Conservation (phyloP, 2,797 vertebrate genomes). For the Anguilla megastoma region DNA sequence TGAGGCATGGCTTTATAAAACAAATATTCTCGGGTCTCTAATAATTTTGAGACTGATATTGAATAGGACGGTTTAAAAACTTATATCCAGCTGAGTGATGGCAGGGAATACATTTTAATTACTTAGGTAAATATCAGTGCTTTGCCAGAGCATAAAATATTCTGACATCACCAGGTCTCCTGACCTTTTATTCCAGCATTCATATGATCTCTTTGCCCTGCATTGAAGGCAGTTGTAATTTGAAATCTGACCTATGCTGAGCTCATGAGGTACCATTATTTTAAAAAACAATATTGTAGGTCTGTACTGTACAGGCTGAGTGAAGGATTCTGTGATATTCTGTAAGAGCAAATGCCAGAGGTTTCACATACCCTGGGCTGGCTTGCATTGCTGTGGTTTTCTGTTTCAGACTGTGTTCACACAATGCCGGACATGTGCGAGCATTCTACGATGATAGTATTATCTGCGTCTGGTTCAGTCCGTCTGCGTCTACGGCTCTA, state of each 20-base stretch:
- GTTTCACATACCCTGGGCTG: slow-evolving; percentile 14
- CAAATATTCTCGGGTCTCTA: background rate
- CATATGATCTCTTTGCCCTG: background rate
- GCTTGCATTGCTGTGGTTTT: slow-evolving; percentile 32
- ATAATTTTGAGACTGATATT: background rate
- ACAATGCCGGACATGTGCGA: slow-evolving; percentile 58
- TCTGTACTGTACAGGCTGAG: background rate
- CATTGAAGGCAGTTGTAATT: background rate
- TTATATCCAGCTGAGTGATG: background rate
- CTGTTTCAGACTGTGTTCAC: slow-evolving; percentile 46
- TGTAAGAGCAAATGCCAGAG: background rate
- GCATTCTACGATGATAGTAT: slow-evolving; percentile 56
- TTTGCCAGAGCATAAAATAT: background rate
- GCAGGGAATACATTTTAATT: background rate
- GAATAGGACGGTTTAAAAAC: background rate
- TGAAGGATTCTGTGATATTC: background rate
- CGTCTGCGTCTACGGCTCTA: background rate
- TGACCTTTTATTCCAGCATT: background rate
- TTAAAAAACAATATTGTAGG: background rate
- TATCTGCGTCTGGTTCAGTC: slow-evolving; percentile 7
- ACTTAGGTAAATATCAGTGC: background rate
- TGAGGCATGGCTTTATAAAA: background rate
- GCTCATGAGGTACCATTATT: background rate
- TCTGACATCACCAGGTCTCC: background rate
- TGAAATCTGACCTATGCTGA: background rate